Percentiles rank a stretch among this genome's conserved stretches.
Evolutionary conservation across 2,113 vertebrate genomes (phyloP).

Genomic region (Charadrius vociferus): DNA sequence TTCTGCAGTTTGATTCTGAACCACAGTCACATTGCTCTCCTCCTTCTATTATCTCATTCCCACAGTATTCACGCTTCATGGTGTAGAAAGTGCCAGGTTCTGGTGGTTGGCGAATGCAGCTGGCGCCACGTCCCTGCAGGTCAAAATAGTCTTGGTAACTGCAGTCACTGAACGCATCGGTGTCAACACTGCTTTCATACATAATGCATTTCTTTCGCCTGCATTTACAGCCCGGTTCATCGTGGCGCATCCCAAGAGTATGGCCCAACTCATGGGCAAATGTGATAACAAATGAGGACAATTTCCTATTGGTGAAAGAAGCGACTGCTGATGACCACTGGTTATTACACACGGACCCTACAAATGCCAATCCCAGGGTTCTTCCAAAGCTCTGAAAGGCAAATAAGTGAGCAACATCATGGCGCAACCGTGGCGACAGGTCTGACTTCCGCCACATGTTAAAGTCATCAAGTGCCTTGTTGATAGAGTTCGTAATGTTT

Average conservation of each 20-base stretch:
- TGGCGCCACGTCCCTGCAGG: accelerated
- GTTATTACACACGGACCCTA: background rate
- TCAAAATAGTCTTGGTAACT: constrained; percentile 55
- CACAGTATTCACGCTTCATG: background rate
- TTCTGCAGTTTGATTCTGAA: constrained; percentile 1
- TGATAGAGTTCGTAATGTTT: background rate
- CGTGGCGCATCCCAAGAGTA: constrained; percentile 59
- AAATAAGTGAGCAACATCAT: constrained; percentile 57
- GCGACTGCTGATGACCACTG: background rate
- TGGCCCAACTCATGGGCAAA: constrained; percentile 71
- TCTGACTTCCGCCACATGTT: background rate
- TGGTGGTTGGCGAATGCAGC: background rate
- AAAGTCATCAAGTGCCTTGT: background rate
- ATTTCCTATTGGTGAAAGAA: background rate
- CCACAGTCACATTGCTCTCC: constrained; percentile 73
- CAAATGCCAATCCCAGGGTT: background rate
- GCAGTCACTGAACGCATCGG: constrained; percentile 61
- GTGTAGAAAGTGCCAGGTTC: background rate
- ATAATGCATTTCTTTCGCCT: background rate
- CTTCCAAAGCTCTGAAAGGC: constrained; percentile 24
- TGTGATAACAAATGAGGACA: background rate
- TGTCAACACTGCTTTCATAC: background rate
- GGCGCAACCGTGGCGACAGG: background rate
- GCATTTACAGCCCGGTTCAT: background rate
- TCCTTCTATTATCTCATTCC: constrained; percentile 62